Base-by-base conservation (phyloP, 1,140 invertebrate species). In the Drosophila equinoxialis region DNA sequence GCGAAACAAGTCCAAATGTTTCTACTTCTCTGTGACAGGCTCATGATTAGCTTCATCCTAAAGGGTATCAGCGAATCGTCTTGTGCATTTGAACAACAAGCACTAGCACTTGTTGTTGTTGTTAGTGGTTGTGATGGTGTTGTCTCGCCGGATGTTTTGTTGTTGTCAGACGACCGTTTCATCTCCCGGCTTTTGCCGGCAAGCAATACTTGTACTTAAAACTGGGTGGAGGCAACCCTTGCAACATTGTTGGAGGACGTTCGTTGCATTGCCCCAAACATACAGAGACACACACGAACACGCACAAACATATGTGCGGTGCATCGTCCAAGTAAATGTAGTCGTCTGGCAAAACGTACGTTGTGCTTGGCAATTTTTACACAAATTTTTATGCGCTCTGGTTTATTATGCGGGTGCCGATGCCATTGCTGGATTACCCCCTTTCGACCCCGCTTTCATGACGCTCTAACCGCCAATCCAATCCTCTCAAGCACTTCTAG, bases 341-440 rank as follows among this genome's bases (percentile, higher is more conserved):
- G 42, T 68, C 60, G 74, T 77, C 74, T 77, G 74, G 74, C 74
- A 77, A 77, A 30, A 30, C 30, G 17, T 17, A 37, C 30, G 61
- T 66, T 77, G 74, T 55, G 74, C 67, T 71, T 77, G 74, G 37
- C 74, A 71, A 65, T 70, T 77, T 51, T 77, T 65, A 58, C 74
- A 77, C 74, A 77, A 62, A 68, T 85, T 71, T 82, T 68, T 75
- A 77, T 77, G 66, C 74, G 74, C 66, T 70, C 42, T 77, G 74
- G 79, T 82, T 85, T 86, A 82, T 82, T 87, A 87, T 86, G 83
- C 79, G 82, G 82, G 82, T 87, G 74, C 39, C 26, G 45, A 48
- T 33, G 26, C 37, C 33, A 45, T 17, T 23, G 23, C 0, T 26
- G 23, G 23, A 26, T 26, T 26, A 41, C 41, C 8, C 17, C n/a